phyloP scores from a whole-genome alignment of 2,113 vertebrate genomes.

The Prunella fulvescens region DNA sequence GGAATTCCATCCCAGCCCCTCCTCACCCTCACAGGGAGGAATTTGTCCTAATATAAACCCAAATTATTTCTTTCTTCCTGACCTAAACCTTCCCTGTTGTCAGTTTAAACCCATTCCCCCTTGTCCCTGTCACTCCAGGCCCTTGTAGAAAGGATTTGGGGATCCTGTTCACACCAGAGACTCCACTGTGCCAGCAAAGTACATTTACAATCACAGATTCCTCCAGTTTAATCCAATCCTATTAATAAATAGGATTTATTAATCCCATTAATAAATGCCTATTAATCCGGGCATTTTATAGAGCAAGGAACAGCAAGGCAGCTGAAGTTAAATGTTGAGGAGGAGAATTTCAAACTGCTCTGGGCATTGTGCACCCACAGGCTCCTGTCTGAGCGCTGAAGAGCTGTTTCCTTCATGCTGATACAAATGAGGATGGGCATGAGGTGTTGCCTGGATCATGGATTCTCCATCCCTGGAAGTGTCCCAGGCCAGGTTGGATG shows the following conservation, averaged over 20 bases:
- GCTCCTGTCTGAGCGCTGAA: rapidly evolving
- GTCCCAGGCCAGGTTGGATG: background rate
- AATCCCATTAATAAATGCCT: too few relatives aligned
- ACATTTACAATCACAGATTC: rapidly evolving
- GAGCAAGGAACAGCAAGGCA: background rate
- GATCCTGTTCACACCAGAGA: background rate
- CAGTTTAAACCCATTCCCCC: background rate
- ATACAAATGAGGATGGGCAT: rapidly evolving
- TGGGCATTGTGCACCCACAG: rapidly evolving
- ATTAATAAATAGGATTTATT: too few relatives aligned
- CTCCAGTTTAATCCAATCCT: background rate
- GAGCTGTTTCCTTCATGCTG: background rate
- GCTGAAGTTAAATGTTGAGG: background rate
- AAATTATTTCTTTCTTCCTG: background rate
- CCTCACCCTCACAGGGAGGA: background rate
- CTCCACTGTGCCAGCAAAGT: rapidly evolving
- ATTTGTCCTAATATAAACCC: background rate
- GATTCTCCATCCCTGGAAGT: background rate
- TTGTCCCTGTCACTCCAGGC: background rate
- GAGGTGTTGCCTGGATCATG: background rate
- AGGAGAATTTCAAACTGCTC: background rate
- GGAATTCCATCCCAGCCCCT: background rate
- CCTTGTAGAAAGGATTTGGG: background rate
- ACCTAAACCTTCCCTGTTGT: background rate
- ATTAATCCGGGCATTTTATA: background rate